Percentiles rank a stretch among this genome's conserved stretches.
phyloP scores from a whole-genome alignment of 2,888 invertebrate species.

The Standfussiana lucernea region DNA sequence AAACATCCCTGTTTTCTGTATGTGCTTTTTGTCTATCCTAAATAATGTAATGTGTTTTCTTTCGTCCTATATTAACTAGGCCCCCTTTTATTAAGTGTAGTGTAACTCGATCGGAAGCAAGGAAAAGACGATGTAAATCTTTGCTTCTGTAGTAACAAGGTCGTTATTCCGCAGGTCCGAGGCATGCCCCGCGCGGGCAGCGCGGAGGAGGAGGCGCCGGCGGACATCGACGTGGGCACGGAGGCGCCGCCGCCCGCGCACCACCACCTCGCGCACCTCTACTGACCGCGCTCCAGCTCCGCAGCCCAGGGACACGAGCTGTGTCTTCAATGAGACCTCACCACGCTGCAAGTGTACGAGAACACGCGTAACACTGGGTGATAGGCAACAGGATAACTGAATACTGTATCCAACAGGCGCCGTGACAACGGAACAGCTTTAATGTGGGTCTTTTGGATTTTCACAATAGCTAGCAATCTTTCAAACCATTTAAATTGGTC shows the following conservation, averaged over 20 bases:
- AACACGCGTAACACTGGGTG: not conserved
- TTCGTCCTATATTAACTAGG: not conserved
- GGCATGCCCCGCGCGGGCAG: slow-evolving; percentile 75
- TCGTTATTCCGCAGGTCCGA: slow-evolving; percentile 77
- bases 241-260: slow-evolving; percentile 82
- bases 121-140: slow-evolving; percentile 71
- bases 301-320: slow-evolving; percentile 1
- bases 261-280: slow-evolving; percentile 63
- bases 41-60: not conserved
- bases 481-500: not conserved
- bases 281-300: slow-evolving; percentile 53
- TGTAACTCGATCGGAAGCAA: slow-evolving; percentile 64
- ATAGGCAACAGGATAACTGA: not conserved
- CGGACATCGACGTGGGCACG: slow-evolving; percentile 89
- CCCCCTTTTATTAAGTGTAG: slow-evolving; percentile 51
- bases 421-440: not conserved
- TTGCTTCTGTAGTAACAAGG: not conserved
- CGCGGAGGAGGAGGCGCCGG: slow-evolving; percentile 83
- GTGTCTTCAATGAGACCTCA: no score
- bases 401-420: not conserved
- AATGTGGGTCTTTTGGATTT: not conserved
- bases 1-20: not conserved
- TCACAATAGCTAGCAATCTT: not conserved
- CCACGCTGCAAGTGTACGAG: not conserved
- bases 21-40: not conserved